Percentiles rank a stretch among this genome's conserved stretches.
Conservation (phyloP, 2,888 invertebrate genomes). For the Argyresthia goedartella region DNA sequence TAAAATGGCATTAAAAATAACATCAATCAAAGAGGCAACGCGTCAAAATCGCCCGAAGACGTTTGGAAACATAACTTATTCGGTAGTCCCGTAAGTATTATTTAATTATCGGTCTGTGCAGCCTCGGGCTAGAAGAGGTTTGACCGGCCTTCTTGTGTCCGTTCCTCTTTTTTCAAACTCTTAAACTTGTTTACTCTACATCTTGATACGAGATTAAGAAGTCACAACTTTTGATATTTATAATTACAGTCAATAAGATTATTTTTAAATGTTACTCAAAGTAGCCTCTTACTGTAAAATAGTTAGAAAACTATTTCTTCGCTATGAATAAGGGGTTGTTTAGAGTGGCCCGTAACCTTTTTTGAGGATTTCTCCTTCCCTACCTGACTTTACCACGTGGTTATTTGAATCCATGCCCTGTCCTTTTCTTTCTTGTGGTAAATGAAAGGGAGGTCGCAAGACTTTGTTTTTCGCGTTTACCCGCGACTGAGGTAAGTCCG, state of each 20-base stretch:
- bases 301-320: slow-evolving; percentile 49
- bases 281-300: slow-evolving; percentile 49
- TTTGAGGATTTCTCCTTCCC: slow-evolving; percentile 52
- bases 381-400: slow-evolving; percentile 59
- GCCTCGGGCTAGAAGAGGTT: slow-evolving; percentile 33
- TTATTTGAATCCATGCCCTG: slow-evolving; percentile 33
- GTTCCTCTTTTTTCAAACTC: slow-evolving; percentile 13
- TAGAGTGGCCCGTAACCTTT: slow-evolving; percentile 54
- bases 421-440: slow-evolving; percentile 26
- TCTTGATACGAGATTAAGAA: slow-evolving; percentile 11
- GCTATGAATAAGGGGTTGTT: slow-evolving; percentile 60
- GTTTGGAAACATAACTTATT: slow-evolving; percentile 56
- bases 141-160: slow-evolving; percentile 19
- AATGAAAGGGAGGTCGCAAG: slow-evolving; percentile 26
- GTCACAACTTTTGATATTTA: slow-evolving; percentile 1
- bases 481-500: not conserved
- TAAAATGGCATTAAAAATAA: slow-evolving; percentile 22
- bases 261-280: slow-evolving; percentile 34
- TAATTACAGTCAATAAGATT: slow-evolving; percentile 28
- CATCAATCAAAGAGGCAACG: slow-evolving; percentile 54
- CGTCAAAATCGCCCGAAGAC: slow-evolving; percentile 56
- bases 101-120: slow-evolving; percentile 60
- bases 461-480: slow-evolving; percentile 37
- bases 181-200: slow-evolving; percentile 23
- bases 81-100: slow-evolving; percentile 63